Conservation (phyloP, 2,888 invertebrate genomes). For the Papilio demoleus region DNA sequence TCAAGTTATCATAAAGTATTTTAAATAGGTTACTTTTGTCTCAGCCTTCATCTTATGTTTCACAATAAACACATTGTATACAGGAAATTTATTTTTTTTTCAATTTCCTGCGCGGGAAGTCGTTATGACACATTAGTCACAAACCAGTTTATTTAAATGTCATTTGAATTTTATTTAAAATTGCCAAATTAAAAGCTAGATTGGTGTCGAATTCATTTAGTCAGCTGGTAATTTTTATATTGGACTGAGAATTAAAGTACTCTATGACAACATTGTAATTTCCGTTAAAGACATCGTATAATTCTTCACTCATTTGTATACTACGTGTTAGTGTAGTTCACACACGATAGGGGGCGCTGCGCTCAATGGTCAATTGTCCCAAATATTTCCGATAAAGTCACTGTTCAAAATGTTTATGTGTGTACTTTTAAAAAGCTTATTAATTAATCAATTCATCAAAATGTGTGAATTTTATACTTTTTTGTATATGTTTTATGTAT, state of each 20-base stretch:
- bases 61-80: not conserved
- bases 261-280: too few species aligned
- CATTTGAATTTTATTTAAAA: not conserved
- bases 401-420: too few species aligned
- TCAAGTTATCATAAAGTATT: not conserved
- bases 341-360: too few species aligned
- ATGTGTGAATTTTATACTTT: too few species aligned
- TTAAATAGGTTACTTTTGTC: not conserved
- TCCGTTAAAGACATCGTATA: too few species aligned
- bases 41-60: slow-evolving; percentile 11
- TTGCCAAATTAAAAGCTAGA: slow-evolving; percentile 1
- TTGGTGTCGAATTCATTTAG: not conserved
- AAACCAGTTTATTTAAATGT: slow-evolving; percentile 3
- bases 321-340: too few species aligned
- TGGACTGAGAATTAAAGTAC: not conserved
- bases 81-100: slow-evolving; percentile 25
- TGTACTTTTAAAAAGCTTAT: too few species aligned
- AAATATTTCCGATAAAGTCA: too few species aligned
- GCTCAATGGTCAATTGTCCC: too few species aligned
- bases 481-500: too few species aligned
- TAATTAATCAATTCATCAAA: too few species aligned
- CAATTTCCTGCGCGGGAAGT: slow-evolving; percentile 27
- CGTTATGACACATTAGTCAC: slow-evolving; percentile 20
- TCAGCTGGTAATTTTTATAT: not conserved
- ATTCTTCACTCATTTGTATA: too few species aligned